These are phyloP conservation scores for Trachymyrmex cornetzi DNA, from an alignment of 1,140 invertebrate genomes.

Conservation along the genomic window DNA sequence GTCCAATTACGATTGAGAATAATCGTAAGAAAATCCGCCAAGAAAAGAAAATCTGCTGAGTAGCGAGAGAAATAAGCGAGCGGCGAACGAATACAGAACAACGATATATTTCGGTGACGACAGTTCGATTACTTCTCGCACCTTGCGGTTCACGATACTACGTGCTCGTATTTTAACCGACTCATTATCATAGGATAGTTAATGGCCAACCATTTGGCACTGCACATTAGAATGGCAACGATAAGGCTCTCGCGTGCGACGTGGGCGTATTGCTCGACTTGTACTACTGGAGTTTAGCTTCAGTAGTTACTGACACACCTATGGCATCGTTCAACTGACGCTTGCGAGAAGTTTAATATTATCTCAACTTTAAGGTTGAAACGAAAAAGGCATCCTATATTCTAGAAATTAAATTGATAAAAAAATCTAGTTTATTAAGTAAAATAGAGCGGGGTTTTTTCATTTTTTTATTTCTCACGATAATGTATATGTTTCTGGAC, in stretches of 20 bases:
- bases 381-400: background rate
- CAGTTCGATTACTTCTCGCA: conserved; percentile 50
- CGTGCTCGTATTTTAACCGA: conserved; percentile 49
- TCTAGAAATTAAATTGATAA: background rate
- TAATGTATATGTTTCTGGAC: too few relatives aligned
- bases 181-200: conserved; percentile 58
- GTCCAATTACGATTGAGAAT: background rate
- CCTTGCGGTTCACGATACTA: conserved; percentile 7
- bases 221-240: conserved; percentile 48
- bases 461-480: too few relatives aligned
- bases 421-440: background rate
- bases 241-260: conserved; percentile 52
- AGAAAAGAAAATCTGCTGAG: background rate
- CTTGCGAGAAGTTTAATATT: conserved; percentile 5
- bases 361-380: background rate
- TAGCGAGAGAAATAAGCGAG: background rate
- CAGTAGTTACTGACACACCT: conserved; percentile 10
- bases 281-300: conserved; percentile 44
- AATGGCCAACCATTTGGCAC: conserved; percentile 51
- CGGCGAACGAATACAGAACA: conserved; percentile 6
- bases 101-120: conserved; percentile 49
- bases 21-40: background rate
- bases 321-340: background rate
- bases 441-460: too few relatives aligned
- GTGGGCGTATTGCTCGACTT: conserved; percentile 39